Conservation (phyloP, 2,113 vertebrate genomes). For the Ceyx melanurus region DNA sequence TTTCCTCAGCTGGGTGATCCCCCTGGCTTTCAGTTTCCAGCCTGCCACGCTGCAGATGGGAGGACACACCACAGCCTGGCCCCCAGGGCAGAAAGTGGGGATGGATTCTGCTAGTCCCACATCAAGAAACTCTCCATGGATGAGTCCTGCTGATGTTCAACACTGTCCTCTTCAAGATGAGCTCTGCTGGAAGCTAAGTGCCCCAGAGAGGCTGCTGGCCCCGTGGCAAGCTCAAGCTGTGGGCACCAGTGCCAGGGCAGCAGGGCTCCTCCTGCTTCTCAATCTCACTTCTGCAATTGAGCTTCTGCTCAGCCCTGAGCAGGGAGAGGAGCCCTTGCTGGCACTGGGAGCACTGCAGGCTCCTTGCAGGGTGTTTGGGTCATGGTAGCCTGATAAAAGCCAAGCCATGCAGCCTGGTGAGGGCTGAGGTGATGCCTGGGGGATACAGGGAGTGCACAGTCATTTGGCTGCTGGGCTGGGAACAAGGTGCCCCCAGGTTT, state of each 20-base stretch:
- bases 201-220: background rate
- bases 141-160: background rate
- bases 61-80: background rate
- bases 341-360: fast-evolving
- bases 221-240: background rate
- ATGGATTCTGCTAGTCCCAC: fast-evolving
- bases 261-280: background rate
- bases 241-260: background rate
- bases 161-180: background rate
- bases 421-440: background rate
- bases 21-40: background rate
- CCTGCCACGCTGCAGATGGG: background rate
- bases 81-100: background rate
- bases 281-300: background rate
- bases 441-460: background rate
- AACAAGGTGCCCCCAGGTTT: background rate
- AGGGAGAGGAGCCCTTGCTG: background rate
- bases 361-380: background rate
- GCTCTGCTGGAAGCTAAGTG: background rate
- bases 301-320: background rate
- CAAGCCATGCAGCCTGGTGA: fast-evolving
- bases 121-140: background rate
- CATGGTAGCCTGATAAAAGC: background rate
- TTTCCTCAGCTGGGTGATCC: background rate
- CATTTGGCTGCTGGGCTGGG: background rate